phyloP scores from a whole-genome alignment of 1,140 invertebrate species.

The Hydropsyche tenuis region DNA sequence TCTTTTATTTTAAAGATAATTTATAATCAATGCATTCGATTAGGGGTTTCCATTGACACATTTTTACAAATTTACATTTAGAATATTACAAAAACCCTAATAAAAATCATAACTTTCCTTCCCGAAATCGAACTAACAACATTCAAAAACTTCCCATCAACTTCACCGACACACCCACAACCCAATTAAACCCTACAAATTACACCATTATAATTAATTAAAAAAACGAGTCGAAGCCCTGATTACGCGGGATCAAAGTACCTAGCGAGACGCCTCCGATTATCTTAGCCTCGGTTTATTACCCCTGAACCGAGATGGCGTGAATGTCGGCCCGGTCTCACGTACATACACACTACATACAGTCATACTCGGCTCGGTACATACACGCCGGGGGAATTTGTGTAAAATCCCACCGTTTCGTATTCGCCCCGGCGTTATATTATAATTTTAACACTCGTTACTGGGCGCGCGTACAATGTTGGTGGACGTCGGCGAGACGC shows the following conservation, averaged over 20 bases:
- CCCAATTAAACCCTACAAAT: not conserved
- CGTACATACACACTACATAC: slow-evolving; percentile 17
- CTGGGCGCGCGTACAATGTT: too few relatives aligned
- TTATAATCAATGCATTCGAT: too few relatives aligned
- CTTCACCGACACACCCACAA: too few relatives aligned
- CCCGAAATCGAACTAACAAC: too few relatives aligned
- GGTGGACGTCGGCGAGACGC: too few relatives aligned
- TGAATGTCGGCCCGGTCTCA: slow-evolving; percentile 38
- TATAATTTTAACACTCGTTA: slow-evolving; percentile 11
- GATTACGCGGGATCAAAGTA: not conserved
- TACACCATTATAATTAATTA: not conserved
- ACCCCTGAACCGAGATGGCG: slow-evolving; percentile 39
- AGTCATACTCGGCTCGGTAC: not conserved
- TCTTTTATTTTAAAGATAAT: too few relatives aligned
- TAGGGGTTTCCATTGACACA: too few relatives aligned
- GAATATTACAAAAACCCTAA: too few relatives aligned
- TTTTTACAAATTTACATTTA: too few relatives aligned
- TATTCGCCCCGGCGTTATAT: not conserved
- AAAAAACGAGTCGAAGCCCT: too few relatives aligned
- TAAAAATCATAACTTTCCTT: too few relatives aligned
- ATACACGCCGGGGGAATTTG: slow-evolving; percentile 25
- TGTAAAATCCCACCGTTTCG: slow-evolving; percentile 28
- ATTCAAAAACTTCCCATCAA: too few relatives aligned
- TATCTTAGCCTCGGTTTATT: slow-evolving; percentile 37
- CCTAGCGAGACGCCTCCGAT: slow-evolving; percentile 36